Base-by-base conservation (phyloP, 2,113 vertebrate genomes). In the Tetrax tetrax region DNA sequence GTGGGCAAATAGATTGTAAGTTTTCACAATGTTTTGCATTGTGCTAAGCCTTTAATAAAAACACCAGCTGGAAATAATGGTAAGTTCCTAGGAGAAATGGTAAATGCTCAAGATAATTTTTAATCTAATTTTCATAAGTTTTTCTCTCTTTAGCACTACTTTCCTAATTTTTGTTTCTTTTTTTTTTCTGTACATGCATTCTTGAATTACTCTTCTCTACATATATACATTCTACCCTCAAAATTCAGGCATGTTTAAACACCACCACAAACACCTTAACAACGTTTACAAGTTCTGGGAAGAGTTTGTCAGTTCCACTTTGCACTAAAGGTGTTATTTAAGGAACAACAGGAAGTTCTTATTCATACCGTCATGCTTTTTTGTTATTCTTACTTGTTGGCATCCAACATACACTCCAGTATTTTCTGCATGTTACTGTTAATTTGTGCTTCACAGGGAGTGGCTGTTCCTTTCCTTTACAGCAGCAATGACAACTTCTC, bases 361-460 rank as follows among this genome's bases (percentile, higher is more conserved):
- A 64, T 71, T 93, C 31, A 79, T 22, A 19, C 16, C 20, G 54
- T 38, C 8, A 20, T 74, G 69, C 14, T 64, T 57, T 66, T 83
- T 76, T 87, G 22, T 53, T 90, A 72, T 65, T 78, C 14, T 72
- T 81, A 70, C 59, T 92, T 75, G n/a, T 43, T 79, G 41, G 53
- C 37, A 89, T 77, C 33, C 61, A 87, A 68, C 33, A 43, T 16
- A 8, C 57, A 78, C 77, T 77, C 37, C 15, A 29, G 3, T 91
- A 48, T 11, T 60, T 92, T 85, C 24, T 74, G 72, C 47, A 45
- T 37, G 33, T 66, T 68, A 79, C 22, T 47, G 53, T 69, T 96
- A 84, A 96, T 83, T 95, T 88, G 65, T 45, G 53, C 50, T 65
- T 93, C 72, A 45, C 24, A 25, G 57, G 76, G 65, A 96, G 80